Evolutionary conservation across 2,797 vertebrate species (phyloP), one percentile per base, ranked within the genome.

Genomic region (Sternarchorhynchus goeldii): DNA sequence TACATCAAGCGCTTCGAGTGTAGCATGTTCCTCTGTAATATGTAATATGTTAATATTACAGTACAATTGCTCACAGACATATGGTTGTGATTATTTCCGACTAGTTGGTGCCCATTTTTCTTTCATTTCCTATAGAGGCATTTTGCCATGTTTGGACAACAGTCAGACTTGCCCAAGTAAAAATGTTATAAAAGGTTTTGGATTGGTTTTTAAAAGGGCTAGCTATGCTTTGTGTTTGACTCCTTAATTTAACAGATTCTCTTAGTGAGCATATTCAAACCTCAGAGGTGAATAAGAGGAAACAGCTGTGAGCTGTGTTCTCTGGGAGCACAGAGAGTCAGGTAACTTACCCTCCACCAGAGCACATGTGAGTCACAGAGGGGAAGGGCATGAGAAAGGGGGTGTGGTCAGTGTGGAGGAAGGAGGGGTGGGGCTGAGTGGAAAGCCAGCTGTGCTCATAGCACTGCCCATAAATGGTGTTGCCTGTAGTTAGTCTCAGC

Each of bases 381-480:
- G 72, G 57, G 74, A 64, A 36, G 53, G 57, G 66, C 67, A 32
- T 21, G 50, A 72, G 18, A 76, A 58, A 60, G 36, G 6, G 4
- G 34, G 39, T 55, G 66, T 59, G 62, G 36, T 63, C 31, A 53
- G 65, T 73, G 53, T 81, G 59, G 62, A 59, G 76, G 60, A 78
- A 73, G 76, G 75, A 76, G 81, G 41, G 71, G 17, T 71, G 80
- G 39, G 29, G 75, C 29, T 87, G 78, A 91, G 84, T 88, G 83
- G 83, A 88, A 91, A 87, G 82, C 87, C 92, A 91, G 91, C 90
- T 93, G 91, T 88, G 89, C 85, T 80, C 65, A 62, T 73, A 77
- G 81, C 81, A 80, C 86, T 82, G 87, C 87, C 91, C 87, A 87
- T 86, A 88, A 85, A 87, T 75, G 84, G 78, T 73, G 75, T 82